Percentiles rank a stretch among this genome's conserved stretches.
These are phyloP conservation scores for Stictonetta naevosa DNA, from an alignment of 2,113 vertebrate genomes.

Conservation along the genomic window DNA sequence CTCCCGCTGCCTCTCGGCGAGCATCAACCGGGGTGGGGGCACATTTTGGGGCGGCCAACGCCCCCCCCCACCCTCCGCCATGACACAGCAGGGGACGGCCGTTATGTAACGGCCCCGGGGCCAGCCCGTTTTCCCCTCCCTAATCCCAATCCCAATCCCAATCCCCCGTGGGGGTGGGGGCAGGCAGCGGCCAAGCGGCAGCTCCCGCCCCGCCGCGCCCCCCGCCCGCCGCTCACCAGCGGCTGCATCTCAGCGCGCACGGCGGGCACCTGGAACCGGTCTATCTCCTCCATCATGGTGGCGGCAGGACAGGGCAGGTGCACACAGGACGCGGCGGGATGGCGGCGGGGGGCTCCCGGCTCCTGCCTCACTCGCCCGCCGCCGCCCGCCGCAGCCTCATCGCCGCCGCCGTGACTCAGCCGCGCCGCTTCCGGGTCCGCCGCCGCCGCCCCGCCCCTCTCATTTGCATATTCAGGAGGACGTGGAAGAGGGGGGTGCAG, in stretches of 20 bases:
- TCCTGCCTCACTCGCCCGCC: neutral
- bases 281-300: constrained; percentile 94
- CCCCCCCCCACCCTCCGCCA: neutral
- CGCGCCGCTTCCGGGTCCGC: neutral
- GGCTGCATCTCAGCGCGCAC: constrained; percentile 91
- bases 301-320: constrained; percentile 2
- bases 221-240: constrained; percentile 82
- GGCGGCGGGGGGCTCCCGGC: constrained; percentile 24
- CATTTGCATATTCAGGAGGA: neutral
- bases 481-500: too few relatives aligned
- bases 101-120: neutral
- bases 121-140: too few relatives aligned
- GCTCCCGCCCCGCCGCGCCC: neutral
- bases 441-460: neutral
- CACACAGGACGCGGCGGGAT: neutral
- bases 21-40: too few relatives aligned
- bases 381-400: constrained; percentile 47
- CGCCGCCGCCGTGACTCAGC: constrained; percentile 22
- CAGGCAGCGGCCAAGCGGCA: neutral
- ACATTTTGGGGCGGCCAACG: too few relatives aligned
- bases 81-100: neutral
- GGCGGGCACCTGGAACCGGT: constrained; percentile 91
- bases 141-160: too few relatives aligned
- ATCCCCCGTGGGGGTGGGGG: too few relatives aligned
- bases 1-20: too few relatives aligned